Evolutionary conservation across 1,140 invertebrate genomes (phyloP), one percentile per base, ranked within the genome.

Genomic region (Calephelis virginiensis): DNA sequence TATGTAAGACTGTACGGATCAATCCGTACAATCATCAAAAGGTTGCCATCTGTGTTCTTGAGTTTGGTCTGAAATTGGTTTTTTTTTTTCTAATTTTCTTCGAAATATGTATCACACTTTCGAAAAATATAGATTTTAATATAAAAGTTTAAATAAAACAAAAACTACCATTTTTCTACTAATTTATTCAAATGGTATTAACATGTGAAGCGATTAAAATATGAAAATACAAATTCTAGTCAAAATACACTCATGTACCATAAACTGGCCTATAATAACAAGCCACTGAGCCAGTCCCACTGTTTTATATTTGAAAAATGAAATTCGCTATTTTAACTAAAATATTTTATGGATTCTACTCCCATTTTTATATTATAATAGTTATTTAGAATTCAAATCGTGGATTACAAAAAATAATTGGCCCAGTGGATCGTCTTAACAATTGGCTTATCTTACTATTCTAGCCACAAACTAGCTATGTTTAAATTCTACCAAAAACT

Each of bases 181-280:
- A 56, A 28, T 56, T 56, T 56, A 56, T 56, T 56, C 11, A 56
- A 56, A 56, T 56, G 50, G 50, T 56, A 56, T 56, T 56, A 56
- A 56, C 53, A 59, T 28, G 53, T 59, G 17, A 59, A 59, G 53
- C 53, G 53, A 59, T 59, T 37, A 38, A 59, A 59, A 59, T 59
- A 59, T 59, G 53, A 59, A 59, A 59, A 59, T 59, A 59, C 53
- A 59, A 59, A 59, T 59, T 12, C 53, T 59, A 59, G 53, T 59
- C 17, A 59, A 59, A 59, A 59, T 59, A 37, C 53, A 59, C 53
- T 59, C 53, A 9, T 59, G 53, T 59, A 59, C 28, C 53, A 56
- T 38, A 12, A 59, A 59, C 53, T 59, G 28, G 53, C 53, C 53
- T 59, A 37, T 38, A 59, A 59, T 59, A 59, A 38, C 53, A 59